Evolutionary conservation across 2,113 vertebrate species (phyloP).

Genomic region (Phalacrocorax carbo): DNA sequence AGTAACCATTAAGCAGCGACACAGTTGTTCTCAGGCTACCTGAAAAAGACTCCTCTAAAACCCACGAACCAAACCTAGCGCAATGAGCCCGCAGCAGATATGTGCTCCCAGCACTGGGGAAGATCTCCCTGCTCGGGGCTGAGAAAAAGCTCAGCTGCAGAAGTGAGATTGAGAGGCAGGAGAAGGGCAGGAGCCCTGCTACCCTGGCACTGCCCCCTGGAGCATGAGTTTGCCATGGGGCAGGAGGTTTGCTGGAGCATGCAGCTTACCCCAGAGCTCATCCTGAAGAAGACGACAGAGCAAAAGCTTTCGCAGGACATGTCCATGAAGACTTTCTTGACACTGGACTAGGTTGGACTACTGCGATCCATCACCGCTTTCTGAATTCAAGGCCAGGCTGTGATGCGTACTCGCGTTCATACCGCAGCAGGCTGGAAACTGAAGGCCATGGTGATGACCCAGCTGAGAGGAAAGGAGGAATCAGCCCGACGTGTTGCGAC

Average conservation of each 20-base stretch:
- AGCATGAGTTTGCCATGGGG: background rate
- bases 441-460: background rate
- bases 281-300: background rate
- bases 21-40: background rate
- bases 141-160: background rate
- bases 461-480: background rate
- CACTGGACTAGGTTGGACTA: fast-evolving
- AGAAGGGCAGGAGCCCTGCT: background rate
- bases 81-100: fast-evolving
- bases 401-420: background rate
- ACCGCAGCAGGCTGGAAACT: background rate
- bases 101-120: fast-evolving
- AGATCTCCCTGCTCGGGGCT: background rate
- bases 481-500: background rate
- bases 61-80: fast-evolving
- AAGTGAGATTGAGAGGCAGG: background rate
- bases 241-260: background rate
- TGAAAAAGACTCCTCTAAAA: background rate
- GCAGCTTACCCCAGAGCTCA: background rate
- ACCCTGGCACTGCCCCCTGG: background rate
- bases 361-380: background rate
- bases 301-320: background rate
- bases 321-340: background rate
- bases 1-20: background rate
- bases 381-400: background rate